phyloP scores from a whole-genome alignment of 2,113 vertebrate species.

The Nyctereutes procyonoides region DNA sequence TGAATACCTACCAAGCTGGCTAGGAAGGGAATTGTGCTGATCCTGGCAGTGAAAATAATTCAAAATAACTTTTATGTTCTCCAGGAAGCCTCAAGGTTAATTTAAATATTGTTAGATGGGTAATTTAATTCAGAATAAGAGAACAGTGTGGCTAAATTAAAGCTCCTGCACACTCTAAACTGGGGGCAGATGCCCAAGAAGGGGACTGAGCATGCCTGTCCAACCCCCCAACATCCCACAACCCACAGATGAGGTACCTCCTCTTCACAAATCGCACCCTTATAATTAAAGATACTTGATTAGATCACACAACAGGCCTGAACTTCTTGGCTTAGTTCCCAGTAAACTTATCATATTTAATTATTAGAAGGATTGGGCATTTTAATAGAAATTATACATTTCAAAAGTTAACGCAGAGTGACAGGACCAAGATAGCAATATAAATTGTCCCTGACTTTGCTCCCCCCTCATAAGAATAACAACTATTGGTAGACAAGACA shows the following conservation, averaged over 20 bases:
- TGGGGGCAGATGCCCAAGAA: slow-evolving; percentile 78
- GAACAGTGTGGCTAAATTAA: slow-evolving; percentile 84
- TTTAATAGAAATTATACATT: slow-evolving; percentile 56
- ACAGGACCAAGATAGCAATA: not conserved
- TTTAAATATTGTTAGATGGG: slow-evolving; percentile 89
- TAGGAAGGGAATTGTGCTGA: slow-evolving; percentile 85
- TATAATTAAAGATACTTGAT: slow-evolving; percentile 81
- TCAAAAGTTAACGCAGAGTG: not conserved
- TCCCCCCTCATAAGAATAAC: not conserved
- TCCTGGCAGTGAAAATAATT: slow-evolving; percentile 84
- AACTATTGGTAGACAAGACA: not conserved
- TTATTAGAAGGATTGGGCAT: slow-evolving; percentile 40
- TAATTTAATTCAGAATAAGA: slow-evolving; percentile 86
- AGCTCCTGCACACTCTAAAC: slow-evolving; percentile 77
- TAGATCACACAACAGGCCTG: slow-evolving; percentile 75
- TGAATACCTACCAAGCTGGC: slow-evolving; percentile 83
- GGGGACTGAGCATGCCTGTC: slow-evolving; percentile 10
- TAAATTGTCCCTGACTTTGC: not conserved
- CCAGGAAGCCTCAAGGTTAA: slow-evolving; percentile 86
- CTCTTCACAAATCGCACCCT: slow-evolving; percentile 77
- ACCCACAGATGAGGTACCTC: slow-evolving; percentile 67
- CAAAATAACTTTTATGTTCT: slow-evolving; percentile 88
- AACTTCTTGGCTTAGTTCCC: slow-evolving; percentile 71
- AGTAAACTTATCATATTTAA: slow-evolving; percentile 73
- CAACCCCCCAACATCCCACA: slow-evolving; percentile 68